Conservation (phyloP, 2,113 vertebrate species). For the Dunckerocampus dactyliophorus region DNA sequence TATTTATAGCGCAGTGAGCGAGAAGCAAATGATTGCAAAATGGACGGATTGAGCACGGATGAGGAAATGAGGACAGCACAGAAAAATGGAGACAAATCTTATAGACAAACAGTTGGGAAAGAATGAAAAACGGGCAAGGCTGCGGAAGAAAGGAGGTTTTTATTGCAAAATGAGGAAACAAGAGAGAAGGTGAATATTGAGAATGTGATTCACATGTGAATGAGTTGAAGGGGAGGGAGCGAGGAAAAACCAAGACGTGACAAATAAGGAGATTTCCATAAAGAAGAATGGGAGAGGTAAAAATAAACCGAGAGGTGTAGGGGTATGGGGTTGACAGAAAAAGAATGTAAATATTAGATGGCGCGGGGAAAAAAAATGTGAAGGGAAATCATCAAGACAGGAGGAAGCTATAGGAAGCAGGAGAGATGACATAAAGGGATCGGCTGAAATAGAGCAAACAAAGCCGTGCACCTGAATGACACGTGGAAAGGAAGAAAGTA, state of each 20-base stretch:
- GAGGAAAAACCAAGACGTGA: constrained; percentile 12
- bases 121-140: background rate
- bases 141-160: constrained; percentile 16
- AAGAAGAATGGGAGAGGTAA: constrained; percentile 22
- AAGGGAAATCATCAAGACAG: constrained; percentile 14
- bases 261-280: constrained; percentile 50
- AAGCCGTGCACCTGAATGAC: constrained; percentile 1
- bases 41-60: background rate
- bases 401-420: constrained; percentile 1
- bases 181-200: constrained; percentile 47
- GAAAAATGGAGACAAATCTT: constrained; percentile 7
- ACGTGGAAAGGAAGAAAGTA: constrained; percentile 25
- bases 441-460: constrained; percentile 23
- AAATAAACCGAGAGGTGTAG: constrained; percentile 15
- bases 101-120: constrained; percentile 1
- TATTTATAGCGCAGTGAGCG: background rate
- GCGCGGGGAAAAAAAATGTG: background rate
- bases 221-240: constrained; percentile 22
- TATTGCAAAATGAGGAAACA: constrained; percentile 24
- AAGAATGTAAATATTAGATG: constrained; percentile 17
- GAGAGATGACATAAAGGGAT: background rate
- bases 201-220: constrained; percentile 44
- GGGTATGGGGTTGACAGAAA: background rate
- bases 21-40: constrained; percentile 7
- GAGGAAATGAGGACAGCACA: constrained; percentile 16